phyloP scores from a whole-genome alignment of 2,113 vertebrate genomes.

The Tiliqua scincoides region DNA sequence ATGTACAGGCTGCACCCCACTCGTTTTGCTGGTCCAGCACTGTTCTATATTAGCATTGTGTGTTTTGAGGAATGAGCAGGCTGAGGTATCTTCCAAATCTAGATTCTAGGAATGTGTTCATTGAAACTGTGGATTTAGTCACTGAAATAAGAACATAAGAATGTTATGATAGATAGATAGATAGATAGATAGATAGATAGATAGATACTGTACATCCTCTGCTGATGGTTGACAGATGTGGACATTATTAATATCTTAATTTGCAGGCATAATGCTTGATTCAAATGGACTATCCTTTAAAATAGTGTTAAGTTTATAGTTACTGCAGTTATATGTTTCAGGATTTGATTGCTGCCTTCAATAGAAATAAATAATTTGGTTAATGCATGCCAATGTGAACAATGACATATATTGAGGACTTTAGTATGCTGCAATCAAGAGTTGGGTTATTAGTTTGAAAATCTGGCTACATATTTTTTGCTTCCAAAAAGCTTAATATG shows the following conservation, averaged over 20 bases:
- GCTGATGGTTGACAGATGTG: neutral
- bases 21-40: neutral
- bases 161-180: no score
- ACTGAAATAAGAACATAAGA: neutral
- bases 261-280: neutral
- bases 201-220: no score
- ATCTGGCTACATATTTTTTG: neutral
- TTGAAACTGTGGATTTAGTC: neutral
- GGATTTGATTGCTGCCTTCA: neutral
- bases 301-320: neutral
- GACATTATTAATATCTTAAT: neutral
- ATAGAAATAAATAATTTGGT: neutral
- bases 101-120: neutral
- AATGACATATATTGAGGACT: neutral
- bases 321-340: no score
- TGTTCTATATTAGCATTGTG: neutral
- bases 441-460: neutral
- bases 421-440: neutral
- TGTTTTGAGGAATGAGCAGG: neutral
- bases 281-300: neutral
- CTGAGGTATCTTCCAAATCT: neutral
- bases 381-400: neutral
- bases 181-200: no score
- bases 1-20: neutral
- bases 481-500: neutral